Base-by-base conservation (phyloP, 1,140 invertebrate genomes). In the Elymnias hypermnestra region DNA sequence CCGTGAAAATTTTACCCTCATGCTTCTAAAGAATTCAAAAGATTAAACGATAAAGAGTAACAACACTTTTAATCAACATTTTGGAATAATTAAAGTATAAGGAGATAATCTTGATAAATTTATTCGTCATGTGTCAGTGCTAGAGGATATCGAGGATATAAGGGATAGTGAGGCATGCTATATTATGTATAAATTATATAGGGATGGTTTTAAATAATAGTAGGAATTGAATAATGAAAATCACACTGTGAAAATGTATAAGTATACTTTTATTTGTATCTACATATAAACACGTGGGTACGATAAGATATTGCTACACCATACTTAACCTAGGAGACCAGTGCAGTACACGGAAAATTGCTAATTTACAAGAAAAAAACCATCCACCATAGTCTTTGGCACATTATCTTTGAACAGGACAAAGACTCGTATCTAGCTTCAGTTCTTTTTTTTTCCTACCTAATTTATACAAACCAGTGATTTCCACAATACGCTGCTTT, bases 271-370 rank as follows among this genome's bases (percentile, higher is more conserved):
- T 79, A 75, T 79, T 75, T 77, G 52, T 82, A 82, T 83, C 76
- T 83, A 82, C 75, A 84, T 79, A 83, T 83, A 81, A 79, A 83
- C 75, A 83, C 72, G 59, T 68, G 70, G 68, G 67, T 76, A 76
- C 53, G 58, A 76, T 68, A 74, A 50, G 57, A 66, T 72, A 78
- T 76, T 72, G 62, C 72, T 81, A 79, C 75, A 75, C 63, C 63
- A 63, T 63, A 61, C 67, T 78, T 77, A 76, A 38, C 5, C 62
- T 74, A 77, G 37, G 73, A 79, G 75, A 79, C 75, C 73, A 81
- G 79, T 83, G 79, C 75, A 66, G 62, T 67, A 76, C 64, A 66
- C 57, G 52, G 63, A 69, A 63, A 54, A 53, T 43, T 60, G 49
- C 37, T 57, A 62, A 63, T 62, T 64, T 52, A 63, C 53, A 66